phyloP scores from a whole-genome alignment of 2,113 vertebrate species.

The Propithecus coquereli region DNA sequence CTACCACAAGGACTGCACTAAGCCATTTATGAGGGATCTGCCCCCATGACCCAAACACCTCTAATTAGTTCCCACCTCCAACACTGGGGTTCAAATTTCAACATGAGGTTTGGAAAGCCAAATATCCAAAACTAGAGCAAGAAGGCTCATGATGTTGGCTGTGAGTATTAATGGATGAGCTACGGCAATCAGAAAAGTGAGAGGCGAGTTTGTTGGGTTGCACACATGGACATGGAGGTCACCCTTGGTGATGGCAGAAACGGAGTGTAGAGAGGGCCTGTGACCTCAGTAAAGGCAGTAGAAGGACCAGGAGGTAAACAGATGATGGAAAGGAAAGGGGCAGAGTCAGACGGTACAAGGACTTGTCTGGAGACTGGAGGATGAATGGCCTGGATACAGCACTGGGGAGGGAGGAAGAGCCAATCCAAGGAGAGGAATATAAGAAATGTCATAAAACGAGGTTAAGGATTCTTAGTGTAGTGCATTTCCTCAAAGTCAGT shows the following conservation, averaged over 20 bases:
- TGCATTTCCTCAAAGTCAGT: background rate
- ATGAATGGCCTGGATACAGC: background rate
- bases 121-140: no score
- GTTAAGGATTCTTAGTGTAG: background rate
- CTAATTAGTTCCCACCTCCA: no score
- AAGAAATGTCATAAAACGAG: background rate
- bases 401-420: background rate
- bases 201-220: background rate
- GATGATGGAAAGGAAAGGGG: background rate
- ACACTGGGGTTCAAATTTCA: no score
- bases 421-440: background rate
- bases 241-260: background rate
- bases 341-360: background rate
- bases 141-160: accelerated
- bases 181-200: background rate
- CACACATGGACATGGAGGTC: background rate
- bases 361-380: background rate
- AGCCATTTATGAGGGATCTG: no score
- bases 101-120: no score
- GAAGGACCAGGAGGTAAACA: background rate
- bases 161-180: background rate
- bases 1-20: no score
- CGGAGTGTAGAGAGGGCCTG: no score
- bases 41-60: no score
- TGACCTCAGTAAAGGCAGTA: background rate